Evolutionary conservation across 2,797 vertebrate species (phyloP).

Genomic region (Enoplosus armatus): DNA sequence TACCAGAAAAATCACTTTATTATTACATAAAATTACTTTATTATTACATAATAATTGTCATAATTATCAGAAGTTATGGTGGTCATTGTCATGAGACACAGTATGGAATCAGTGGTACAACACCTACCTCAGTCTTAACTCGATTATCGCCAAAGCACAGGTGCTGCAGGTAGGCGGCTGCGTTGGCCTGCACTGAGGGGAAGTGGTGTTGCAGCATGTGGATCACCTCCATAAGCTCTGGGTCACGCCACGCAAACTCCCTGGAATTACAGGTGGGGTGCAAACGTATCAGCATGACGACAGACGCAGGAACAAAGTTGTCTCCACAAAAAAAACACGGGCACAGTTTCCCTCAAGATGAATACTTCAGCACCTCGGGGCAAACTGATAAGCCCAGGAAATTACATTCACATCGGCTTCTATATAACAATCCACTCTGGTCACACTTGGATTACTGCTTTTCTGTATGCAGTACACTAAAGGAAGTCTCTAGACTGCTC

Average conservation of each 20-base stretch:
- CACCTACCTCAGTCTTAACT: slow-evolving; percentile 91
- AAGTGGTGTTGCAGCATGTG: slow-evolving; percentile 99
- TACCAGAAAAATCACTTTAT: no score
- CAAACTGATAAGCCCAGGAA: slow-evolving; percentile 51
- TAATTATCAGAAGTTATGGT: no score
- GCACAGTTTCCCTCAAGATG: slow-evolving; percentile 11
- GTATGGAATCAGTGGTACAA: no score
- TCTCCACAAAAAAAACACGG: slow-evolving; percentile 2
- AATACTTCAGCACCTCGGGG: slow-evolving; percentile 34
- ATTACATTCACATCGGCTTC: slow-evolving; percentile 52
- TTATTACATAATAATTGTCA: no score
- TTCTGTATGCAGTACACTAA: slow-evolving; percentile 27
- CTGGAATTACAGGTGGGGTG: slow-evolving; percentile 77
- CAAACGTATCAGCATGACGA: slow-evolving; percentile 45
- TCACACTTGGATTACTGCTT: slow-evolving; percentile 44
- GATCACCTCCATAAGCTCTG: slow-evolving; percentile 95
- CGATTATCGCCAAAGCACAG: slow-evolving; percentile 96
- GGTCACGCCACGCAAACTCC: slow-evolving; percentile 98
- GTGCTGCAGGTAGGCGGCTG: slow-evolving; percentile 97
- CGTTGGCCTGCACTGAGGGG: slow-evolving; percentile 96
- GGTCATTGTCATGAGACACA: no score
- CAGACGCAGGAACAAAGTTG: slow-evolving; percentile 7
- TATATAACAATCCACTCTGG: slow-evolving; percentile 40
- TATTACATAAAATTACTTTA: no score
- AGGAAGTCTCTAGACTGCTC: background rate